phyloP scores from a whole-genome alignment of 2,888 invertebrate species.

The Pasiphila rectangulata region DNA sequence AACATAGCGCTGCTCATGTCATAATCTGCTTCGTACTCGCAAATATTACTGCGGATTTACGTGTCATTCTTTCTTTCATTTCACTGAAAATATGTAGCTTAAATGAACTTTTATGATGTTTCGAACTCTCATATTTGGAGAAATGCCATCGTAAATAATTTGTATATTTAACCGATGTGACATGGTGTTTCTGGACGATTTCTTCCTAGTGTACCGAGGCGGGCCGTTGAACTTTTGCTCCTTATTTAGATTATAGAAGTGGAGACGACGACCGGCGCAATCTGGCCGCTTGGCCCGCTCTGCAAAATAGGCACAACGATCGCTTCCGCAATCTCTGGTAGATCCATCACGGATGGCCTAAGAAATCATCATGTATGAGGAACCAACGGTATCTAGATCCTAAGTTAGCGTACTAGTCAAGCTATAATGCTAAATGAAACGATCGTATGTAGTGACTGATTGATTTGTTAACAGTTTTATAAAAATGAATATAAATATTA shows the following conservation, averaged over 20 bases:
- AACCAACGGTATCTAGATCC: background rate
- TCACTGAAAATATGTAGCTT: background rate
- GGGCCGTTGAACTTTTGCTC: slow-evolving; percentile 78
- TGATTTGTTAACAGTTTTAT: too few relatives aligned
- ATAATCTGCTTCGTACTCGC: slow-evolving; percentile 20
- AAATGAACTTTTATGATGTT: slow-evolving; percentile 3
- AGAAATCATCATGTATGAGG: slow-evolving; percentile 1
- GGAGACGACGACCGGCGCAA: slow-evolving; percentile 70
- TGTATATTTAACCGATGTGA: slow-evolving; percentile 24
- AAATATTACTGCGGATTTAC: too few relatives aligned
- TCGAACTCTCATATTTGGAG: slow-evolving; percentile 16
- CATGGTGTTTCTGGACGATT: slow-evolving; percentile 54
- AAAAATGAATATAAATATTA: too few relatives aligned
- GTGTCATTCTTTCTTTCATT: background rate
- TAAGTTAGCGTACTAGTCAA: background rate
- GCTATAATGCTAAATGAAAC: too few relatives aligned
- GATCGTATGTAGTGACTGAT: too few relatives aligned
- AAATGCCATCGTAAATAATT: slow-evolving; percentile 18
- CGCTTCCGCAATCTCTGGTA: slow-evolving; percentile 66
- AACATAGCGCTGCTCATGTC: slow-evolving; percentile 33
- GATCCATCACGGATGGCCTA: slow-evolving; percentile 37
- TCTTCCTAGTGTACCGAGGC: slow-evolving; percentile 61
- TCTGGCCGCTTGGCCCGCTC: slow-evolving; percentile 55
- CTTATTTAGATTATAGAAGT: slow-evolving; percentile 80
- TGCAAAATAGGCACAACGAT: slow-evolving; percentile 65